Base-by-base conservation (phyloP, 2,113 vertebrate species). In the Aphyosemion australe region DNA sequence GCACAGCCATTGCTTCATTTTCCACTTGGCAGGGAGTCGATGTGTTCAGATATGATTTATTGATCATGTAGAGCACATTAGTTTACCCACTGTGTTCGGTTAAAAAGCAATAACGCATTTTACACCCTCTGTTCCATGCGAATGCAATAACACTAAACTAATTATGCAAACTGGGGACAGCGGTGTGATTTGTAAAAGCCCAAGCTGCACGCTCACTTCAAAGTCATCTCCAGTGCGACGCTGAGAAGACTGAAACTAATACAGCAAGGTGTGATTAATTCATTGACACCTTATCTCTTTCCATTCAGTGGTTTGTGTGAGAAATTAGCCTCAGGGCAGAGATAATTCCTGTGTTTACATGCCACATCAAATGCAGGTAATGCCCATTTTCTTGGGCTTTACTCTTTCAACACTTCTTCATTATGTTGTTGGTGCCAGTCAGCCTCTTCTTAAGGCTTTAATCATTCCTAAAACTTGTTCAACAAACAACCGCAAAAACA, bases 1-100 rank as follows among this genome's bases (percentile, higher is more conserved):
- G 60, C 39, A 52, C 21, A 75, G 71, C 51, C 49, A 58, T 52
- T 51, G 74, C 80, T 85, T 88, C 63, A 84, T 89, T 89, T 88
- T 89, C 79, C 84, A 82, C 81, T 80, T 84, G 81, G 84, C 82
- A 37, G 87, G 82, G 82, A 84, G 83, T 81, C 86, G 84, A 89
- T 87, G 83, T 85, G 82, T 87, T 90, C 85, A 83, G 78, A 88
- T 88, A 81, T 89, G 86, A 90, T 90, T 89, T 90, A 91, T 89
- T 84, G 88, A 91, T 88, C 80, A 78, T 77, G 78, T 83, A 83
- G 84, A 83, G 82, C 76, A 68, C 79, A 85, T 88, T 86, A 80
- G 80, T 87, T 87, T 80, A 79, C 88, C 89, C 83, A 82, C 87
- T 89, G 88, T 87, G 88, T 90, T 90, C 84, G 65, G 85, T 87